Conservation (phyloP, 1,140 invertebrate species). For the Brachionus paranguensis region DNA sequence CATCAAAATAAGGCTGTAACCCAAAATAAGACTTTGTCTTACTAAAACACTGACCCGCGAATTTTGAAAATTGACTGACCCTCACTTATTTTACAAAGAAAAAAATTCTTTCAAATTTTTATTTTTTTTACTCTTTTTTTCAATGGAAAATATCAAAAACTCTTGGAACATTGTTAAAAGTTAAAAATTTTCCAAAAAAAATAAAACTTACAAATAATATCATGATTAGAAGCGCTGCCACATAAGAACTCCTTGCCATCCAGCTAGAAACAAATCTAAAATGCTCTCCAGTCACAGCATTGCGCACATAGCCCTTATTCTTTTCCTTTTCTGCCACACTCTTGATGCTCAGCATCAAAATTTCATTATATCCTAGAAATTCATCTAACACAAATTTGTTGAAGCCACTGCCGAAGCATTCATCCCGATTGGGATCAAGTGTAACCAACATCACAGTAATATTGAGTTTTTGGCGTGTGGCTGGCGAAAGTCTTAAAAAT, state of each 20-base stretch:
- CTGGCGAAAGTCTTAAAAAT: conserved; percentile 78
- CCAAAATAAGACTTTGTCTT: no score
- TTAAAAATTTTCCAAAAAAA: no score
- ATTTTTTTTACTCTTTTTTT: no score
- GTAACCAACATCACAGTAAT: conserved; percentile 87
- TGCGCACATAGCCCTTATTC: conserved; percentile 77
- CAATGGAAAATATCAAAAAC: no score
- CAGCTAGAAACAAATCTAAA: conserved; percentile 95
- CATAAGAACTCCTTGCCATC: conserved; percentile 79
- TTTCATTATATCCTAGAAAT: conserved; percentile 90
- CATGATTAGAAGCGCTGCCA: conserved; percentile 93
- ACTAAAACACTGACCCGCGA: no score
- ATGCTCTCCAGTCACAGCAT: conserved; percentile 95
- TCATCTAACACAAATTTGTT: conserved; percentile 81
- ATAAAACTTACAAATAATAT: conserved; percentile 84
- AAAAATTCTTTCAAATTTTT: no score
- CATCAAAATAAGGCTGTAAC: no score
- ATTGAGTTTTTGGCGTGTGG: conserved; percentile 72
- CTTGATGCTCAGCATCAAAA: conserved; percentile 92
- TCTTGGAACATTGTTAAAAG: no score
- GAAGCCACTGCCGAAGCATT: conserved; percentile 85
- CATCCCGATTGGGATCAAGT: conserved; percentile 54
- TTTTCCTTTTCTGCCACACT: conserved; percentile 87
- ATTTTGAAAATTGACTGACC: no score
- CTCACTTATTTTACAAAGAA: no score